These are phyloP conservation scores for Brachypteracias leptosomus DNA, from an alignment of 2,113 vertebrate genomes.

Conservation along the genomic window DNA sequence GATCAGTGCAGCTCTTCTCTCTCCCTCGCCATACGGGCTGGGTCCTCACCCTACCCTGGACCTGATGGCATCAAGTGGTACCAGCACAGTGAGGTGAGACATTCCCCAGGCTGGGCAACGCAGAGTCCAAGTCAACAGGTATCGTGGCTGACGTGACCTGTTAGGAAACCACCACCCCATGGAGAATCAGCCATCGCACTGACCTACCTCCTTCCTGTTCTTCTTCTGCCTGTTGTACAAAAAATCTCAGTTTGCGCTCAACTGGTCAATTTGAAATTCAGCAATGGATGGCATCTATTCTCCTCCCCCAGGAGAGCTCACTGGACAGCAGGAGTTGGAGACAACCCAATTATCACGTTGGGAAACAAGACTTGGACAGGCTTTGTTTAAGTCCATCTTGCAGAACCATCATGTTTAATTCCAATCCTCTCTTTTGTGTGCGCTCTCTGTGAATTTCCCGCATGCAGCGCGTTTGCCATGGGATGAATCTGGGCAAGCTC, in stretches of 20 bases:
- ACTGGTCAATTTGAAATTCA: neutral
- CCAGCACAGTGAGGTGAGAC: neutral
- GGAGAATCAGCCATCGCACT: neutral
- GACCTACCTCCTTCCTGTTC: neutral
- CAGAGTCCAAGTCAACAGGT: neutral
- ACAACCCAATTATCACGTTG: neutral
- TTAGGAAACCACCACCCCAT: neutral
- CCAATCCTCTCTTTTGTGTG: neutral
- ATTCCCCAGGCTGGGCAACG: neutral
- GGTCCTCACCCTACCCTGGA: neutral
- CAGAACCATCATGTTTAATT: neutral
- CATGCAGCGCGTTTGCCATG: neutral
- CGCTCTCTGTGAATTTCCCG: neutral
- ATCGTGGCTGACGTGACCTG: rapidly evolving
- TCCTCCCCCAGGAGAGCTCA: neutral
- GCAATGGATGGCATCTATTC: neutral
- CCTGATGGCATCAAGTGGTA: neutral
- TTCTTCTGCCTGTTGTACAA: neutral
- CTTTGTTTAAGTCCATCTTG: neutral
- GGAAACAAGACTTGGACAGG: neutral
- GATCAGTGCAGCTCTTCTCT: neutral
- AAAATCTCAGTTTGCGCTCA: neutral
- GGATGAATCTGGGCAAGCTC: neutral
- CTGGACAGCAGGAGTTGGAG: neutral
- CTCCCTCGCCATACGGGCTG: rapidly evolving